Conservation (phyloP, 2,888 invertebrate genomes). For the Seladonia tumulorum region DNA sequence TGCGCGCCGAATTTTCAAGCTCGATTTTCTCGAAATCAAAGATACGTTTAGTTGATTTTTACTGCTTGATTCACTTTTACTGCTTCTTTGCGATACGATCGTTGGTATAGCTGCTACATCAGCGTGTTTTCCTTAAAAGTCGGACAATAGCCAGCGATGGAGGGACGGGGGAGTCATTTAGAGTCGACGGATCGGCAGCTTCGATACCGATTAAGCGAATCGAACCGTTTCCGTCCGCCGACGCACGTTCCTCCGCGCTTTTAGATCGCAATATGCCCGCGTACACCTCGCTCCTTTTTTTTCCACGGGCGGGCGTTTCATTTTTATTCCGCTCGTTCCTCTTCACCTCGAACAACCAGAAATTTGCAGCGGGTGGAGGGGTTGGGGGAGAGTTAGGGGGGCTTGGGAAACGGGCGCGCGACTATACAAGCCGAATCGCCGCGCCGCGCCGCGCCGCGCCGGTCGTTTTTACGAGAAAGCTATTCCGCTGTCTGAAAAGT, state of each 20-base stretch:
- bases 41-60: too few relatives aligned
- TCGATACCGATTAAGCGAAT: conserved; percentile 39
- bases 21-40: too few relatives aligned
- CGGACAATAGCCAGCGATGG: neutral
- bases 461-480: conserved; percentile 61
- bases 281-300: neutral
- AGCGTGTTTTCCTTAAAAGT: neutral
- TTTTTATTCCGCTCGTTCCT: conserved; percentile 9
- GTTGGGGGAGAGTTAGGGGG: too few relatives aligned
- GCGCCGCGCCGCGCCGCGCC: too few relatives aligned
- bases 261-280: neutral
- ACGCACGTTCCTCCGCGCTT: neutral
- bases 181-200: conserved; percentile 29
- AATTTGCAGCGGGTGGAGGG: conserved; percentile 18
- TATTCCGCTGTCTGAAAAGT: conserved; percentile 67
- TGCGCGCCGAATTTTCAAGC: too few relatives aligned
- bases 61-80: too few relatives aligned
- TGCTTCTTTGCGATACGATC: too few relatives aligned
- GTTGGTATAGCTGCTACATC: too few relatives aligned
- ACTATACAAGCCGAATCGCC: conserved; percentile 35
- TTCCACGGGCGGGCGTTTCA: neutral
- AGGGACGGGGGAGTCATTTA: conserved; percentile 15
- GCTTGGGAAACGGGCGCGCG: neutral
- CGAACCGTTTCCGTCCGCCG: neutral
- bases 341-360: conserved; percentile 20